A percentile compares a stretch with the other conserved stretches of the same genome.
Evolutionary conservation across 2,797 vertebrate species (phyloP).

Genomic region (Ataeniobius toweri): DNA sequence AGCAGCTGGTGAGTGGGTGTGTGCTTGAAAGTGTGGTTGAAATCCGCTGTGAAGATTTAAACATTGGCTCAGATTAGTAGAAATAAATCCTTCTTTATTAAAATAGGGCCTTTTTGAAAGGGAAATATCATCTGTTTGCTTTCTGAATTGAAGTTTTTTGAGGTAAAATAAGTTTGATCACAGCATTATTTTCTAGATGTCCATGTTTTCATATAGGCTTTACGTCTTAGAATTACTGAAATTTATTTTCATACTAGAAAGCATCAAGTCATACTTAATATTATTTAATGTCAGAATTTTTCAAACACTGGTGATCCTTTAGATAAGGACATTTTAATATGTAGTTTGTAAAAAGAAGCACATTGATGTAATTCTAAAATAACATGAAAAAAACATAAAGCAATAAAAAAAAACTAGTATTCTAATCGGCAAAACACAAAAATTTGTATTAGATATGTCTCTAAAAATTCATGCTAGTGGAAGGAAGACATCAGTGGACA

Average conservation of each 20-base stretch:
- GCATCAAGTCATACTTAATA: not conserved
- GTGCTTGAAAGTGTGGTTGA: slow-evolving; percentile 14
- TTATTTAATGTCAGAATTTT: not conserved
- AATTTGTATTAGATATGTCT: not conserved
- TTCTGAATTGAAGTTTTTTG: not conserved
- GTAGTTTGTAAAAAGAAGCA: too few relatives aligned
- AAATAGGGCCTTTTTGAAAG: not conserved
- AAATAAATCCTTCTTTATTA: not conserved
- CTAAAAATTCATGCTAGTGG: not conserved
- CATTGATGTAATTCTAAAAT: too few relatives aligned
- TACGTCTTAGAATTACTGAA: not conserved
- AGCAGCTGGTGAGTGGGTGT: slow-evolving; percentile 55
- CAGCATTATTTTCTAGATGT: not conserved
- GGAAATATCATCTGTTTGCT: not conserved
- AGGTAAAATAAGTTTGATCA: not conserved
- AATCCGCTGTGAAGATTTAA: slow-evolving; percentile 10
- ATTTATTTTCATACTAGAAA: not conserved
- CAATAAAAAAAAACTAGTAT: too few relatives aligned
- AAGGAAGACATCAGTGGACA: not conserved
- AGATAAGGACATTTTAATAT: too few relatives aligned
- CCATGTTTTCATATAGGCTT: not conserved
- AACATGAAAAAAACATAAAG: too few relatives aligned
- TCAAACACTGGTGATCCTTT: too few relatives aligned
- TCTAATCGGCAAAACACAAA: not conserved
- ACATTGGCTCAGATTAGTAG: slow-evolving; percentile 19